Base-by-base conservation (phyloP, 2,797 vertebrate genomes). In the Anas flavirostris region DNA sequence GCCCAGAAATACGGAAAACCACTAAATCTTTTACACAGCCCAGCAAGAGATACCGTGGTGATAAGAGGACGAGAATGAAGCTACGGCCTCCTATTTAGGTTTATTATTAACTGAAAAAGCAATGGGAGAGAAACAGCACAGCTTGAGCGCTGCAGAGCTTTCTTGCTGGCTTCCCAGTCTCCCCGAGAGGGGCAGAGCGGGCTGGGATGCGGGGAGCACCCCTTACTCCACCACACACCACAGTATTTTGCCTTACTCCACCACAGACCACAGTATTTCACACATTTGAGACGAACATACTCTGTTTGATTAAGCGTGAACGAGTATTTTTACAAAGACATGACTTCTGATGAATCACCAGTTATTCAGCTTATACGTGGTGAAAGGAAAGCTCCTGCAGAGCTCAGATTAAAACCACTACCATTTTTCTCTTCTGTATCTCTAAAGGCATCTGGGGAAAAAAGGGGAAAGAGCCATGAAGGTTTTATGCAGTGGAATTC, bases 91-190 rank as follows among this genome's bases (percentile, higher is more conserved):
- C 31, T 46, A 25, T 55, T 70, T 66, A 37, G 10, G 50, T 50
- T 48, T 48, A 48, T 82, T 29, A 69, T 46, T 50, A 58, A 59
- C 56, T 35, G 39, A 17, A 39, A 74, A 59, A 63, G n/a, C 21
- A 22, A 14, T 5, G 44, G 33, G 53, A 3, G 5, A 58, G 55
- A 28, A 22, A 17, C 31, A 29, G 55, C 64, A 23, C 7, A 5
- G 3, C 13, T 5, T 1, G 33, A 69, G 43, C 64, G 3, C 72
- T 5, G 70, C 8, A 5, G 66, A 39, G 16, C 35, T 80, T 46
- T 10, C 25, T 10, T 5, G 14, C 11, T 33, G 2, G 0, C 1
- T 58, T 52, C 3, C 1, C 25, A 5, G 18, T 41, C 33, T 46
- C 74, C 13, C 60, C 29, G 33, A 39, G 35, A 76, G 74, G 46